Percentiles rank a stretch among this genome's conserved stretches.
Evolutionary conservation across 2,888 invertebrate species (phyloP).

Genomic region (Ectemnius lituratus): DNA sequence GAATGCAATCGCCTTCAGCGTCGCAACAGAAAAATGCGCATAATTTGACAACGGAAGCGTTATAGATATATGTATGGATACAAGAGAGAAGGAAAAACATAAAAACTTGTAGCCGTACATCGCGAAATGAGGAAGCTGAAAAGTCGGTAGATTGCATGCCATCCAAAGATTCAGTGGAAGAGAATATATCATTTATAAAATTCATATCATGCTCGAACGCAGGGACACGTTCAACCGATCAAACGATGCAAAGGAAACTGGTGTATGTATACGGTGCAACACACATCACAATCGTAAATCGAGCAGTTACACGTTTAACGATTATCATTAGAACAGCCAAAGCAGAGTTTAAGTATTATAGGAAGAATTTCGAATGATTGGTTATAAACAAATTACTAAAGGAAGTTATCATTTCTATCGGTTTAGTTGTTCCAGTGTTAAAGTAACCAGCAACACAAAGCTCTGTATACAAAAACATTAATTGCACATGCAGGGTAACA

Average conservation of each 20-base stretch:
- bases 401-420: too few relatives aligned
- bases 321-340: too few relatives aligned
- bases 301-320: too few relatives aligned
- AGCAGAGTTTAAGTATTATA: too few relatives aligned
- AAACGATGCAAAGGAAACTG: constrained; percentile 19
- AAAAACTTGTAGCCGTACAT: constrained; percentile 49
- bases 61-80: constrained; percentile 29
- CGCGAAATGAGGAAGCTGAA: constrained; percentile 65
- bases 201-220: constrained; percentile 40
- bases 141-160: constrained; percentile 78
- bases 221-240: constrained; percentile 32
- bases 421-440: not conserved
- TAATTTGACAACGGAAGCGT: constrained; percentile 47
- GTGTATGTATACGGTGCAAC: constrained; percentile 5
- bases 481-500: not conserved
- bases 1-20: constrained; percentile 38
- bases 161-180: constrained; percentile 68
- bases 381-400: too few relatives aligned
- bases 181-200: constrained; percentile 39
- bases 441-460: constrained; percentile 7
- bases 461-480: not conserved
- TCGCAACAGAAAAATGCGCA: constrained; percentile 45
- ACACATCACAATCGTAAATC: not conserved
- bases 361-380: too few relatives aligned
- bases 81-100: constrained; percentile 22